These are phyloP conservation scores for Paratrypauchen microcephalus DNA, from an alignment of 2,797 vertebrate genomes.

Conservation along the genomic window DNA sequence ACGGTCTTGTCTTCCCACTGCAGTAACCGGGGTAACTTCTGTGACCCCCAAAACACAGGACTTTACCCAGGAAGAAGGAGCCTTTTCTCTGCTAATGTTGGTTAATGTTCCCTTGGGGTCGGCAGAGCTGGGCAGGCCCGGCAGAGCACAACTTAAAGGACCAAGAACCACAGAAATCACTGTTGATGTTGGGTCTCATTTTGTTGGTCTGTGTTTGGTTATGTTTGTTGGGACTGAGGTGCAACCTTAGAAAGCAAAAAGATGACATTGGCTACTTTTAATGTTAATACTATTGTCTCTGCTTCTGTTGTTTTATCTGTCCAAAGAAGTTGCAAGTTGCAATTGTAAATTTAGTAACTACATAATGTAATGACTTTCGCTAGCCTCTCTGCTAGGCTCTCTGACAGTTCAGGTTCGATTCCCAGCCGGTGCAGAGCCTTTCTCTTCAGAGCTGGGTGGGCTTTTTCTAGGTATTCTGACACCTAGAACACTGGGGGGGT, in stretches of 20 bases:
- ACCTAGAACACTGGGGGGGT: no score
- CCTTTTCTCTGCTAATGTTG: constrained; percentile 78
- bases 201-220: constrained; percentile 74
- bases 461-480: no score
- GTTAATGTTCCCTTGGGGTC: constrained; percentile 79
- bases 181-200: constrained; percentile 83
- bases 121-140: constrained; percentile 54
- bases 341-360: neutral
- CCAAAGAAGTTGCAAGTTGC: neutral
- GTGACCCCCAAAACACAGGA: constrained; percentile 82
- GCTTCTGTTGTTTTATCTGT: neutral
- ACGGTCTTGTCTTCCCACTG: constrained; percentile 77
- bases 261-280: constrained; percentile 10
- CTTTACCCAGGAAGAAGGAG: constrained; percentile 77
- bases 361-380: neutral
- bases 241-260: constrained; percentile 42
- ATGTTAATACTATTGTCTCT: no score
- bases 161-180: constrained; percentile 65
- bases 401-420: no score
- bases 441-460: no score
- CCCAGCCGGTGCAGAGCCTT: no score
- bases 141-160: constrained; percentile 63
- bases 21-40: constrained; percentile 83
- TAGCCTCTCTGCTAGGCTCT: no score
- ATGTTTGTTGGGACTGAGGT: constrained; percentile 69